phyloP scores from a whole-genome alignment of 2,888 invertebrate species.

The Oithona nana region DNA sequence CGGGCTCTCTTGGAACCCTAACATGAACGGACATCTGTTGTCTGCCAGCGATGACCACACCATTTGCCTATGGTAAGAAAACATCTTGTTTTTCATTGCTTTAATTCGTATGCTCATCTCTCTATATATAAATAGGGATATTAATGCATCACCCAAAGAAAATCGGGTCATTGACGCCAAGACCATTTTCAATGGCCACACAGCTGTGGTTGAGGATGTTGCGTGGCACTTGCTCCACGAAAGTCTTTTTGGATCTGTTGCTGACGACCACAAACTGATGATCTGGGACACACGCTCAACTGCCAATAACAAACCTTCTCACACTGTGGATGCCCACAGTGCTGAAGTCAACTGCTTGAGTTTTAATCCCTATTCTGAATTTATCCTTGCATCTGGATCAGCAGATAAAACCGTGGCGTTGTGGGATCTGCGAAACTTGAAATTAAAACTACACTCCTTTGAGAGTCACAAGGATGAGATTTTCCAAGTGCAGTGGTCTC shows the following conservation, averaged over 20 bases:
- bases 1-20: slow-evolving; percentile 97
- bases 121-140: slow-evolving; percentile 99
- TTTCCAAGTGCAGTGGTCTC: slow-evolving; percentile 99
- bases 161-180: slow-evolving; percentile 90
- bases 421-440: slow-evolving; percentile 94
- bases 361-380: slow-evolving; percentile 98
- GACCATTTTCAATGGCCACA: slow-evolving; percentile 94
- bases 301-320: slow-evolving; percentile 88
- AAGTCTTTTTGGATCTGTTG: slow-evolving; percentile 93
- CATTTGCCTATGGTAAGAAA: slow-evolving; percentile 97
- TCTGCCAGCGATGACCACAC: slow-evolving; percentile 96
- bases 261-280: slow-evolving; percentile 97
- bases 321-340: slow-evolving; percentile 95
- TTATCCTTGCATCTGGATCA: slow-evolving; percentile 92
- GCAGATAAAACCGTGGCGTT: slow-evolving; percentile 93
- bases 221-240: slow-evolving; percentile 98
- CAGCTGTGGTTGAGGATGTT: slow-evolving; percentile 95
- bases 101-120: too few relatives aligned
- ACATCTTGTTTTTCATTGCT: too few relatives aligned
- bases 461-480: slow-evolving; percentile 99
- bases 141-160: slow-evolving; percentile 85
- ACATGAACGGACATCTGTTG: slow-evolving; percentile 81
- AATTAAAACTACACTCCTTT: slow-evolving; percentile 93
- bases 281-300: slow-evolving; percentile 97
- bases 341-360: slow-evolving; percentile 98